These are phyloP conservation scores for Synchiropus splendidus DNA, from an alignment of 2,113 vertebrate genomes.

Conservation along the genomic window DNA sequence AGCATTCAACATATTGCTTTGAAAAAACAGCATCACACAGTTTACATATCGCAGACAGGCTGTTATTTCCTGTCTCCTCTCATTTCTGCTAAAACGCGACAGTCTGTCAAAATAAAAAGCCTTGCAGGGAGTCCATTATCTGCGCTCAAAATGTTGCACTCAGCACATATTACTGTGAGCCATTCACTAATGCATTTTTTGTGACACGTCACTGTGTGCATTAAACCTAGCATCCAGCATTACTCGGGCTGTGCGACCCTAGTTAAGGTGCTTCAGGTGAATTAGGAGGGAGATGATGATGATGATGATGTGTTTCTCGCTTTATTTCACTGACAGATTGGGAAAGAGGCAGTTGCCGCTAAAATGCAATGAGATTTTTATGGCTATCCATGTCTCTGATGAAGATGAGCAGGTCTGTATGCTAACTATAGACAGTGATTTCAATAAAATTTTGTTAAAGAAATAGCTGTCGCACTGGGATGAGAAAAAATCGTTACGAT, in stretches of 20 bases:
- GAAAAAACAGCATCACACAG: neutral
- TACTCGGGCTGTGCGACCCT: slow-evolving; percentile 7
- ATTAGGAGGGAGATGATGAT: slow-evolving; percentile 7
- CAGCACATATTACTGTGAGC: slow-evolving; percentile 16
- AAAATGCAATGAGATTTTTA: too few species aligned
- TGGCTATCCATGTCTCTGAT: too few species aligned
- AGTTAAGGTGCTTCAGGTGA: slow-evolving; percentile 12
- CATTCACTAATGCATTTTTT: slow-evolving; percentile 33
- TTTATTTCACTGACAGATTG: too few species aligned
- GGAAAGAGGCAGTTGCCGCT: too few species aligned
- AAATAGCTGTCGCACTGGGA: too few species aligned
- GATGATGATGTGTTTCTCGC: too few species aligned
- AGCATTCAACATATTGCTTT: neutral
- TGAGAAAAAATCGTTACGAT: too few species aligned
- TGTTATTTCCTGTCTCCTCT: slow-evolving; percentile 17
- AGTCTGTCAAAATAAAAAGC: slow-evolving; percentile 34
- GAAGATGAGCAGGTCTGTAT: too few species aligned
- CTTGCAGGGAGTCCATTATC: slow-evolving; percentile 34
- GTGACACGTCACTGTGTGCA: slow-evolving; percentile 19
- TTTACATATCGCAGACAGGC: neutral
- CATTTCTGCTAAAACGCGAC: slow-evolving; percentile 27
- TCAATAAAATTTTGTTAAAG: too few species aligned
- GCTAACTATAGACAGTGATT: too few species aligned
- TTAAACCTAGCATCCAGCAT: slow-evolving; percentile 23
- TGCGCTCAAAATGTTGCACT: slow-evolving; percentile 24